Evolutionary conservation across 2,113 vertebrate species (phyloP).

Genomic region (Hippopotamus amphibius): DNA sequence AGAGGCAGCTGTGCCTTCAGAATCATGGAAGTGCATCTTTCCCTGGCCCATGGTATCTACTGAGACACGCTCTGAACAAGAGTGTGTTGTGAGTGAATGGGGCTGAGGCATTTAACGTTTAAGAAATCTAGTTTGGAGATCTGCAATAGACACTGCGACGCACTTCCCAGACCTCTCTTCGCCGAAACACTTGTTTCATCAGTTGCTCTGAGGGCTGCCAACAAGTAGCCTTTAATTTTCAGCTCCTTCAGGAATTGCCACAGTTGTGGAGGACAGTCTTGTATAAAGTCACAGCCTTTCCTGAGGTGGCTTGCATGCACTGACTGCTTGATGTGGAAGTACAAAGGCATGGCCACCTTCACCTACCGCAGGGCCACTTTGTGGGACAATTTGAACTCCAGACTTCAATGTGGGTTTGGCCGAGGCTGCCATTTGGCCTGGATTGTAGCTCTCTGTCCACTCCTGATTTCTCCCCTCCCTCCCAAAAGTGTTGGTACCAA

Average conservation of each 20-base stretch:
- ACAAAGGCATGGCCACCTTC: background rate
- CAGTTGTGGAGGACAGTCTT: background rate
- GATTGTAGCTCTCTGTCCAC: background rate
- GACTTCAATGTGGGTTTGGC: background rate
- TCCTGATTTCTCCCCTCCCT: background rate
- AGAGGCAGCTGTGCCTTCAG: background rate
- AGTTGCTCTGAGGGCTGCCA: background rate
- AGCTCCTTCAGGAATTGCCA: background rate
- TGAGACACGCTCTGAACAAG: slow-evolving; percentile 2
- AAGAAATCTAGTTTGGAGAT: slow-evolving; percentile 14
- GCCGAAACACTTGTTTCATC: background rate
- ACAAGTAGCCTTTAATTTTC: background rate
- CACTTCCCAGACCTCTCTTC: background rate
- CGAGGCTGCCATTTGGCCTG: background rate
- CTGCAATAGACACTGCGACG: background rate
- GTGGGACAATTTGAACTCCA: background rate
- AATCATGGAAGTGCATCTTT: background rate
- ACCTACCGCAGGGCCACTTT: background rate
- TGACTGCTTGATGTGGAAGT: background rate
- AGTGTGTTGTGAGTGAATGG: background rate
- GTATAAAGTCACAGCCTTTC: background rate
- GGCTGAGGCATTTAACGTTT: background rate
- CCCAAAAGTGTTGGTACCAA: background rate
- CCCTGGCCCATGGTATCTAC: background rate
- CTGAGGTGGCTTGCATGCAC: background rate